Evolutionary conservation across 2,888 invertebrate species (phyloP).

Genomic region (Agrilus mali): DNA sequence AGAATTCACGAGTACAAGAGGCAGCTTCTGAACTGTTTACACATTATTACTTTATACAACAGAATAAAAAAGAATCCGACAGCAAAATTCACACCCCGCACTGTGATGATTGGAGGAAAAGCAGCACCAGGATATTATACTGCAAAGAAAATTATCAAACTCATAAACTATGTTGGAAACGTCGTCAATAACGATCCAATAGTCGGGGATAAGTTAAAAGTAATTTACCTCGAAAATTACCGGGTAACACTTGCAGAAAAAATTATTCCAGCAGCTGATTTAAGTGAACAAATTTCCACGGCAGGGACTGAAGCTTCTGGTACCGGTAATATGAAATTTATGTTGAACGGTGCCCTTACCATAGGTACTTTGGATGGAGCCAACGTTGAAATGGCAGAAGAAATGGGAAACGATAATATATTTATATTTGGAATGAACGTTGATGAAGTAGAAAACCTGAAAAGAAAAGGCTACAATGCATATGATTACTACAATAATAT

Average conservation of each 20-base stretch:
- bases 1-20: constrained; percentile 99
- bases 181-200: constrained; percentile 97
- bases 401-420: constrained; percentile 92
- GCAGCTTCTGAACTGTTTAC: constrained; percentile 90
- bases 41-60: constrained; percentile 93
- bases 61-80: constrained; percentile 91
- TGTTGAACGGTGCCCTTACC: constrained; percentile 94
- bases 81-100: constrained; percentile 75
- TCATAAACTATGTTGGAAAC: constrained; percentile 85
- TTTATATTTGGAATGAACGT: constrained; percentile 96
- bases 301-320: constrained; percentile 99
- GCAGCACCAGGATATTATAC: constrained; percentile 98
- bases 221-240: constrained; percentile 96
- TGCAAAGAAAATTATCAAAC: constrained; percentile 96
- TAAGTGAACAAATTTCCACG: constrained; percentile 97
- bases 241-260: constrained; percentile 96
- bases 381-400: constrained; percentile 98
- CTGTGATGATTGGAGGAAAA: constrained; percentile 95
- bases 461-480: constrained; percentile 79
- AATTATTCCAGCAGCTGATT: constrained; percentile 97
- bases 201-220: constrained; percentile 90
- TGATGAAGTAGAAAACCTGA: constrained; percentile 65
- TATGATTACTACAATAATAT: constrained; percentile 83
- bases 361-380: constrained; percentile 99
- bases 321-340: constrained; percentile 99